Base-by-base conservation (phyloP, 2,113 vertebrate genomes). In the Lates calcarifer region DNA sequence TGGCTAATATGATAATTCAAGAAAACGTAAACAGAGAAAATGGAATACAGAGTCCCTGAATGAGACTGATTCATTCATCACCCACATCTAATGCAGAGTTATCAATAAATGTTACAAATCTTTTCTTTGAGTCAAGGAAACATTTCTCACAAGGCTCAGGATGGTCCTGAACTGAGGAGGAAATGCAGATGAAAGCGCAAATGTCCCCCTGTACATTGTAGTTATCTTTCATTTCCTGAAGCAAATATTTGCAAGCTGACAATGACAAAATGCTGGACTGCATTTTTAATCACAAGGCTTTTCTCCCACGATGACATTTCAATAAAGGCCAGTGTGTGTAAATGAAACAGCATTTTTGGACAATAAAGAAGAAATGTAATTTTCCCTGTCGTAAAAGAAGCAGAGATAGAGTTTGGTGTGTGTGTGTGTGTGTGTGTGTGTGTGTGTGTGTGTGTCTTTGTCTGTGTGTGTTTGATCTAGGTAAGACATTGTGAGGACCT, bases 231-330 rank as follows among this genome's bases (percentile, higher is more conserved):
- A 55, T 71, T 88, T 68, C 60, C 22, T 26, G 37, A 33, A 51
- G 64, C 63, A 86, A 88, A 91, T 82, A 87, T 85, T 89, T 81
- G 26, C 76, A 81, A 74, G 26, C 20, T 61, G 73, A 84, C 80
- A 84, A 72, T 64, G 81, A 71, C 77, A 77, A 91, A 87, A 88
- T 39, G n/a, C 72, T 12, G 28, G 24, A 43, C 24, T 74, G 68
- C 68, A 77, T 90, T 87, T 90, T 87, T 87, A 88, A 88, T 85
- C 87, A 81, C 35, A 45, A 43, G 5, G 55, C 70, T 71, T 81
- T 74, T 70, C 77, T 85, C 24, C 29, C 29, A 58, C 37, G 22
- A 68, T 87, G 85, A 84, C 31, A 80, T 81, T 87, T 82, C 64
- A 81, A 77, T 85, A 84, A 75, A 74, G 69, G 82, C 43, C 79